Conservation (phyloP, 35 echinoderm and acorn worm genomes). For the Antedon bifida region DNA sequence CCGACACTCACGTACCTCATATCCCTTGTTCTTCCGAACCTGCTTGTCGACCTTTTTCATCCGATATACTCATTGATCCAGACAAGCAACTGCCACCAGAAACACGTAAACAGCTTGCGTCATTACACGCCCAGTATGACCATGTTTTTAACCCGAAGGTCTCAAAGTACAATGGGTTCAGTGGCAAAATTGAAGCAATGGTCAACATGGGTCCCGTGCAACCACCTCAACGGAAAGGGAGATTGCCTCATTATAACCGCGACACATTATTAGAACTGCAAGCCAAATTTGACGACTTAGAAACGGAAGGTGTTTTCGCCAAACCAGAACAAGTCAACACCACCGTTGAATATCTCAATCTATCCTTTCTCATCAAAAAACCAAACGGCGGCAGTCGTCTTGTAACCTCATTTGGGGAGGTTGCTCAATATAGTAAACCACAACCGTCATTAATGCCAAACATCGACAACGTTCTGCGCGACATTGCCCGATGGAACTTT, state of each 20-base stretch:
- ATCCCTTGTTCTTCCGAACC: no score
- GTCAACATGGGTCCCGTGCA: neutral
- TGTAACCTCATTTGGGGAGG: no score
- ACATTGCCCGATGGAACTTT: constrained; percentile 20
- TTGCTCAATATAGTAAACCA: no score
- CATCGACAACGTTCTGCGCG: no score
- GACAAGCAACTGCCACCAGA: neutral
- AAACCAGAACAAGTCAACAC: constrained; percentile 37
- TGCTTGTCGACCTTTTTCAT: neutral
- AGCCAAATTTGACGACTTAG: constrained; percentile 39
- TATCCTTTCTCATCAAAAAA: no score
- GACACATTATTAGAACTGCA: constrained; percentile 19
- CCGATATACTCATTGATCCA: neutral
- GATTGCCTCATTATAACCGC: neutral
- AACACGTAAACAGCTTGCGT: neutral
- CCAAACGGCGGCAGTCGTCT: no score
- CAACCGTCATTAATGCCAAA: neutral
- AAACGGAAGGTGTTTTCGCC: constrained; percentile 23
- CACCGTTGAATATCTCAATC: no score
- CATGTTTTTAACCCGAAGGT: neutral
- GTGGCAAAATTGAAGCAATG: neutral
- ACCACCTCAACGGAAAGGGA: neutral
- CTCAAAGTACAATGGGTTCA: neutral
- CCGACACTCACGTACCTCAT: neutral
- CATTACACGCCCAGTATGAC: neutral